Evolutionary conservation across 2,888 invertebrate species (phyloP), one percentile per base, ranked within the genome.

Genomic region (Brachypalpus laphriformis): DNA sequence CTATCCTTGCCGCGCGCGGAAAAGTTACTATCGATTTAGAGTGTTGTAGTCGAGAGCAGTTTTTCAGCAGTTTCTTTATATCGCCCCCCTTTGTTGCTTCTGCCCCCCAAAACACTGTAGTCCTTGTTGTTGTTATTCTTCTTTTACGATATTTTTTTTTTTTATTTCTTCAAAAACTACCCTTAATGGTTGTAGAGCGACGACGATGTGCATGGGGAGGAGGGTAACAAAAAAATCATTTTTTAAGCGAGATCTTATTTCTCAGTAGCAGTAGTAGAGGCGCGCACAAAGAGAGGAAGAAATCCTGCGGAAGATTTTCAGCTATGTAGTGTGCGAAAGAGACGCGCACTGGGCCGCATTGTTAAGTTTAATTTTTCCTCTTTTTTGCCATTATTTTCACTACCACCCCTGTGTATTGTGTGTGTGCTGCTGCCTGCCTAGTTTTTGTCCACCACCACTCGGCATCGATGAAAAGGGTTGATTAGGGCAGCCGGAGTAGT

Each of bases 1-100:
- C n/a, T n/a, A 76, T 57, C 68, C 82, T 66, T 77, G 34, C 47
- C 57, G 83, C 83, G 74, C 25, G 25, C 25, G 25, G 25, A 80
- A n/a, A 85, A 85, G 75, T 76, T 81, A 85, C 85, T 81, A 81
- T 85, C 81, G 85, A 85, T 85, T 85, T 81, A 83, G 83, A 83
- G 70, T 74, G 74, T 74, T 78, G 63, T 83, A 78, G 78, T 78
- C 70, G 81, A 81, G 65, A 85, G 70, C 75, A 80, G 85, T 83
- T 83, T 82, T 78, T 78, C 78, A 76, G 70, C 75, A 71, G 71
- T 81, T 85, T 85, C 81, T 76, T 81, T 80, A 71, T 76, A 75
- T 71, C 49, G 57, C 61, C 65, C 61, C 65, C 45, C 9, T 65
- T 20, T 18, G 18, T n/a, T 16, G 7, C 47, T 22, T 18, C 14